Evolutionary conservation across 2,888 invertebrate species (phyloP), one percentile per base, ranked within the genome.

Genomic region (Rhogogaster chlorosoma): DNA sequence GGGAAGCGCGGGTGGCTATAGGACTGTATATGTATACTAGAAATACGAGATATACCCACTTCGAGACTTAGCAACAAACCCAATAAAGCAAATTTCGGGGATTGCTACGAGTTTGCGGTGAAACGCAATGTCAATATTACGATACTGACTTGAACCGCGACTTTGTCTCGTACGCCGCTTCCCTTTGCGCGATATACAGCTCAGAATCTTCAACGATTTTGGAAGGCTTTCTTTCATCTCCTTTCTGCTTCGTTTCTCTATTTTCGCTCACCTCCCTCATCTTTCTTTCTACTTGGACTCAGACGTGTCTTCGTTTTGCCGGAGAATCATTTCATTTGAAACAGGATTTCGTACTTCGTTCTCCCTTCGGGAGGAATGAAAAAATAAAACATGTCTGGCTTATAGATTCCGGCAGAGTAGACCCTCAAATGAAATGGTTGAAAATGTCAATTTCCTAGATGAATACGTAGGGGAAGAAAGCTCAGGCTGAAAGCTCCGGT

Each of bases 21-120:
- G n/a, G 57, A 36, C 78, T 53, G 36, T 67, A 67, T 45, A 36
- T 53, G 49, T 45, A 7, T 29, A 77, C 29, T 18, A 53, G 49
- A 22, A 77, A 77, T 77, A 29, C 29, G 77, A 77, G 77, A 42
- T 73, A 22, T 73, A 42, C 22, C 73, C 49, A 77, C 77, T 77
- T 32, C 18, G 53, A 45, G 53, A 77, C 77, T 77, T 53, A 77
- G 77, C 26, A 49, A 77, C 77, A 83, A 83, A 83, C 70, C 67
- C 67, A 83, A 83, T 83, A 83, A 70, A 83, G 83, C 67, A 83
- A 83, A 83, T 83, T 80, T 83, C 29, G 45, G 45, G 45, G 83
- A 83, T 83, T 70, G 83, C 45, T 26, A 45, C 67, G 83, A 83
- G 83, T 64, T 83, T 64, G 49, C 83, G 67, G 26, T 67, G 83